These are phyloP conservation scores for Eupleurogrammus muticus DNA, from an alignment of 2,797 vertebrate genomes.

Conservation along the genomic window DNA sequence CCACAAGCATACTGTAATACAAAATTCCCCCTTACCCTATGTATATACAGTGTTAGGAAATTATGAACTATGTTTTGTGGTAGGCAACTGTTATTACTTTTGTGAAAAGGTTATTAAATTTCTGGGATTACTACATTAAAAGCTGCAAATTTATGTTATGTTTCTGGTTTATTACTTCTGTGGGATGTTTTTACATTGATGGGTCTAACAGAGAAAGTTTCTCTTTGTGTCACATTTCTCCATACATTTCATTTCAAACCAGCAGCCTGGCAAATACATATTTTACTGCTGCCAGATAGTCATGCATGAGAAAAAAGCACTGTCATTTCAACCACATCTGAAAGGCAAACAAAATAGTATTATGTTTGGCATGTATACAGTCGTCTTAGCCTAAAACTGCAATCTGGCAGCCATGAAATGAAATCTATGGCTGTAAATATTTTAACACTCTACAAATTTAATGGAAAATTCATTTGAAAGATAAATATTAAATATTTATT, in stretches of 20 bases:
- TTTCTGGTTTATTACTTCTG: no score
- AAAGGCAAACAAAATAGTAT: slow-evolving; percentile 61
- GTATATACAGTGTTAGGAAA: no score
- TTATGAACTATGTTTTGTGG: no score
- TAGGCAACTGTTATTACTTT: no score
- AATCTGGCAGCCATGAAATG: slow-evolving; percentile 63
- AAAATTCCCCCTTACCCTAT: no score
- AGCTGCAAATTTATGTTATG: no score
- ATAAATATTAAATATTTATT: slow-evolving; percentile 86
- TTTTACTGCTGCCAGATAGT: slow-evolving; percentile 37
- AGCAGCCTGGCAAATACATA: slow-evolving; percentile 36
- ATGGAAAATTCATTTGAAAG: slow-evolving; percentile 83
- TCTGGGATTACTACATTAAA: no score
- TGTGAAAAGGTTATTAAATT: no score
- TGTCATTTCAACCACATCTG: slow-evolving; percentile 55
- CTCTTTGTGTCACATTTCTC: slow-evolving; percentile 9
- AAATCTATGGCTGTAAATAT: slow-evolving; percentile 80
- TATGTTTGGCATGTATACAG: slow-evolving; percentile 62
- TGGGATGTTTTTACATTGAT: no score
- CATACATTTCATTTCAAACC: slow-evolving; percentile 37
- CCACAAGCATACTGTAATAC: no score
- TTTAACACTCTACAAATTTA: slow-evolving; percentile 80
- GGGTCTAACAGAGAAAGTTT: not conserved
- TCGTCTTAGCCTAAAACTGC: slow-evolving; percentile 53
- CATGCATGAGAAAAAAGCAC: slow-evolving; percentile 38